These are phyloP conservation scores for Buteo buteo DNA, from an alignment of 2,113 vertebrate genomes.

Conservation along the genomic window DNA sequence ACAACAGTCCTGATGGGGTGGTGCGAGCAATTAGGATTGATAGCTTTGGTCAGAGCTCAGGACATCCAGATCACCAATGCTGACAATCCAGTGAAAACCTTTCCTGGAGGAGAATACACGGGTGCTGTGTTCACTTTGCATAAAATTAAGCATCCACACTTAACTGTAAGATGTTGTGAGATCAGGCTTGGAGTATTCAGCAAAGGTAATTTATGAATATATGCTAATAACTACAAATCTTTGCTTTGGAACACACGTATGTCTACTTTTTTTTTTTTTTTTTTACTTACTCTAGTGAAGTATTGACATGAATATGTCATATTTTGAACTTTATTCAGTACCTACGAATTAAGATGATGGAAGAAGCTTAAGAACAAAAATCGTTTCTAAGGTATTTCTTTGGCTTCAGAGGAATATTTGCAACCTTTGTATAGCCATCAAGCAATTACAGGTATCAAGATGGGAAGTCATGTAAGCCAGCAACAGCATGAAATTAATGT, in stretches of 20 bases:
- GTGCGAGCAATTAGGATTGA: not conserved
- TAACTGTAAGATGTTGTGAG: not conserved
- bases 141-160: not conserved
- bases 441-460: not conserved
- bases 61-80: not conserved
- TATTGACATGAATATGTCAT: not conserved
- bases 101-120: not conserved
- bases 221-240: not conserved
- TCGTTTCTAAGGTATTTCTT: not conserved
- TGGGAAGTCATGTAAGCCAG: not conserved
- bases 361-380: not conserved
- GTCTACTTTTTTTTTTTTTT: too few species aligned
- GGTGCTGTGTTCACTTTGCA: not conserved
- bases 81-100: not conserved
- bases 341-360: not conserved
- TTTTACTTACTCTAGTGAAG: not conserved
- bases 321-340: not conserved
- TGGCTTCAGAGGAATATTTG: not conserved
- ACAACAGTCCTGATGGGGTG: not conserved
- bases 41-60: not conserved
- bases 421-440: not conserved
- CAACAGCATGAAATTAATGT: not conserved
- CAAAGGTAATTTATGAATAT: not conserved
- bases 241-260: not conserved
- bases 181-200: not conserved